Evolutionary conservation across 2,113 vertebrate species (phyloP).

Genomic region (Catharus bicknelli): DNA sequence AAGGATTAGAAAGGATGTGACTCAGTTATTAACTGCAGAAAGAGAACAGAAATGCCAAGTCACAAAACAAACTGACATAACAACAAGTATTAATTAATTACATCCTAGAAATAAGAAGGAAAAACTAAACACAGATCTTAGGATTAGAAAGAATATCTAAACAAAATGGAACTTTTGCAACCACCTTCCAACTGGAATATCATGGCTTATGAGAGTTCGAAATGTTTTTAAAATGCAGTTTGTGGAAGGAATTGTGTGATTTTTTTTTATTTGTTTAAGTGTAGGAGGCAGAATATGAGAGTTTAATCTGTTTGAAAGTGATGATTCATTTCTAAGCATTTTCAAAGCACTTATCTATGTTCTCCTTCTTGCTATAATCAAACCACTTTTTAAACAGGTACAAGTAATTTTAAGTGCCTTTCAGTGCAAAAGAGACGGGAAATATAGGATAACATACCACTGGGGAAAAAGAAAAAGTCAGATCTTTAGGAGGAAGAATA

Average conservation of each 20-base stretch:
- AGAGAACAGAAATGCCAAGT: not conserved
- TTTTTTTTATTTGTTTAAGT: not conserved
- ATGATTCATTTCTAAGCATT: not conserved
- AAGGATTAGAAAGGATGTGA: slow-evolving; percentile 24
- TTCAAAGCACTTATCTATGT: not conserved
- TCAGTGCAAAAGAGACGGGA: not conserved
- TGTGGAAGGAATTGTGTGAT: not conserved
- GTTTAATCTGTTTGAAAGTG: not conserved
- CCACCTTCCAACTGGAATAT: not conserved
- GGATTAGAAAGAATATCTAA: not conserved
- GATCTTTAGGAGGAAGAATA: not conserved
- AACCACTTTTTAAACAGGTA: not conserved
- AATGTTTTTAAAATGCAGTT: not conserved
- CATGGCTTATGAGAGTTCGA: not conserved
- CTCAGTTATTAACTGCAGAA: slow-evolving; percentile 18
- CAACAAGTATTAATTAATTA: slow-evolving; percentile 1
- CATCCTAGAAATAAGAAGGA: not conserved
- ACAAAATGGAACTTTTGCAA: not conserved
- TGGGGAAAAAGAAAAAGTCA: not conserved
- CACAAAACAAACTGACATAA: not conserved
- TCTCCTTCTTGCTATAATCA: not conserved
- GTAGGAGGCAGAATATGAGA: not conserved
- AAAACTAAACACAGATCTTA: not conserved
- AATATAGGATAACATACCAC: not conserved
- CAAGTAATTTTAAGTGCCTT: not conserved